phyloP scores from a whole-genome alignment of 64 coral and sea anemone genomes.

The Stichodactyla helianthus region DNA sequence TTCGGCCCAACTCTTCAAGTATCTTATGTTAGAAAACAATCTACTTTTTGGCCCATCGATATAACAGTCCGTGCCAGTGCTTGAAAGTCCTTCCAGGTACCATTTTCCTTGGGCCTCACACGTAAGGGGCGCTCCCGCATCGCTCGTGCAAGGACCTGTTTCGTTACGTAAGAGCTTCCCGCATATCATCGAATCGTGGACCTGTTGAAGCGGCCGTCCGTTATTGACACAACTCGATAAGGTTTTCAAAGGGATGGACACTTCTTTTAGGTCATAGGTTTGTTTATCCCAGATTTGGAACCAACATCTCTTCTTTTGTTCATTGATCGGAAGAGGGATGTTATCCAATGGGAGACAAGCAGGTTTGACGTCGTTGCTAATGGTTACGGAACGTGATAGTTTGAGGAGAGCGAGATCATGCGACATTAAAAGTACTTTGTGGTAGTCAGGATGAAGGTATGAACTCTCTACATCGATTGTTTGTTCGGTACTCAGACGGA shows the following conservation, averaged over 20 bases:
- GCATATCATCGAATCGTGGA: conserved; percentile 35
- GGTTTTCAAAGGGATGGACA: conserved; percentile 13
- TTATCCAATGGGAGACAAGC: conserved; percentile 26
- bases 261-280: conserved; percentile 19
- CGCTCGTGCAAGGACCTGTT: conserved; percentile 18
- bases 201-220: conserved; percentile 8
- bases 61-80: conserved; percentile 32
- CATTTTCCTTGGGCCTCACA: conserved; percentile 36
- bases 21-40: conserved; percentile 44
- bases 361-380: conserved; percentile 4
- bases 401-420: conserved; percentile 46
- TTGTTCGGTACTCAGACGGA: conserved; percentile 15
- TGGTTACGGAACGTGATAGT: not conserved
- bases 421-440: conserved; percentile 9
- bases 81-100: conserved; percentile 44
- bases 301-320: conserved; percentile 9
- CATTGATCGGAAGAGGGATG: not conserved
- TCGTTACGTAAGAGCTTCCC: conserved; percentile 2
- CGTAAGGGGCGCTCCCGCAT: conserved; percentile 37
- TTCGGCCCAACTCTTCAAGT: conserved; percentile 19
- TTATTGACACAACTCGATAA: conserved; percentile 1
- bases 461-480: conserved; percentile 8
- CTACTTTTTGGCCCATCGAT: conserved; percentile 20
- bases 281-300: conserved; percentile 15
- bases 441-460: conserved; percentile 41